Evolutionary conservation across 2,797 vertebrate species (phyloP).

Genomic region (Peromyscus nudipes): DNA sequence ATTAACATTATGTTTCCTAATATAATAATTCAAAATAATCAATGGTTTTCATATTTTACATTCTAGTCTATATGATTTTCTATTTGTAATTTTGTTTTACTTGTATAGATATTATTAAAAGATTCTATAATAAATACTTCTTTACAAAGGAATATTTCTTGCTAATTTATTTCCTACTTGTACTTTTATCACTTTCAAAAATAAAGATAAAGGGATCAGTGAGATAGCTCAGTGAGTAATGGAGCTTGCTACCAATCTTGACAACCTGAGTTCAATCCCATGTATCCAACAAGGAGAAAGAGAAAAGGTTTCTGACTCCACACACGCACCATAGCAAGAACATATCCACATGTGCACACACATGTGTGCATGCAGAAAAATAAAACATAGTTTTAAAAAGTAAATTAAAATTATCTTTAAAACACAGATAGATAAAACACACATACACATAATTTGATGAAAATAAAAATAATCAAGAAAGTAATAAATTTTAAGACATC

Average conservation of each 20-base stretch:
- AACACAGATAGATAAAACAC: neutral
- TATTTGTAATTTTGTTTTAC: neutral
- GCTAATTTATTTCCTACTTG: neutral
- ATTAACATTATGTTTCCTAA: neutral
- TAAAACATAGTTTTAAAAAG: neutral
- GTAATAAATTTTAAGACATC: neutral
- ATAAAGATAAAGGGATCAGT: neutral
- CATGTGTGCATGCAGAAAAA: neutral
- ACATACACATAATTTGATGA: neutral
- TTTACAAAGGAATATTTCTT: neutral
- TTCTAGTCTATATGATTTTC: neutral
- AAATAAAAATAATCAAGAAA: neutral
- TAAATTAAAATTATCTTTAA: neutral
- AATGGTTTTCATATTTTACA: slow-evolving; percentile 26
- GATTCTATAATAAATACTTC: neutral
- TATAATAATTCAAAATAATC: slow-evolving; percentile 25
- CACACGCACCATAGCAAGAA: neutral
- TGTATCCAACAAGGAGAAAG: neutral
- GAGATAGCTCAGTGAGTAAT: neutral
- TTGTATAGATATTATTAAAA: neutral
- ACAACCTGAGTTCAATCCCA: neutral
- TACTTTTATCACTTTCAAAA: neutral
- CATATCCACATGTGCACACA: neutral
- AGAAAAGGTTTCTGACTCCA: neutral
- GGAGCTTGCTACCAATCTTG: neutral